phyloP scores from a whole-genome alignment of 2,888 invertebrate genomes.

The Thymelicus sylvestris region DNA sequence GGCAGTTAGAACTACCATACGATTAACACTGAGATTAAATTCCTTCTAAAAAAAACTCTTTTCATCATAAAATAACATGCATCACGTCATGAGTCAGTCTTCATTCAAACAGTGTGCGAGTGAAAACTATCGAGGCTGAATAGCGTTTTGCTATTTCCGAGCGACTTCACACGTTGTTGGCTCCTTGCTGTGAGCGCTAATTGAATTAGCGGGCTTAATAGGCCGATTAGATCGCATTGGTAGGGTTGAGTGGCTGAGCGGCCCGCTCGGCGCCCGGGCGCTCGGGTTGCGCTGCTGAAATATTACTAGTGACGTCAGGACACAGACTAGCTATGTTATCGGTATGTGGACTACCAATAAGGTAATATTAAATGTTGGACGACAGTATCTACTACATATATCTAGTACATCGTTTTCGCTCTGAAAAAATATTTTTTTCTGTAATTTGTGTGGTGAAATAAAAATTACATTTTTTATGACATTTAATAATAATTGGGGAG shows the following conservation, averaged over 20 bases:
- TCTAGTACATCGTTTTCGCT: too few relatives aligned
- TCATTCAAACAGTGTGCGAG: neutral
- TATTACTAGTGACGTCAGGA: slow-evolving; percentile 18
- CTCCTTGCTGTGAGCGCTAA: slow-evolving; percentile 46
- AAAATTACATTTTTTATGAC: too few relatives aligned
- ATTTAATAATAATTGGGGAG: too few relatives aligned
- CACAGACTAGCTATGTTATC: slow-evolving; percentile 2
- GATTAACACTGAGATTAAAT: too few relatives aligned
- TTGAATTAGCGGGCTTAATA: slow-evolving; percentile 66
- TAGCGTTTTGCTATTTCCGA: slow-evolving; percentile 26
- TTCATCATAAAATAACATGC: too few relatives aligned
- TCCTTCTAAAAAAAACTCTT: too few relatives aligned
- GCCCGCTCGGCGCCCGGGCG: too few relatives aligned
- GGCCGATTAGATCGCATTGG: slow-evolving; percentile 60
- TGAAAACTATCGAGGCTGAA: slow-evolving; percentile 27
- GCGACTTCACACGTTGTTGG: slow-evolving; percentile 36
- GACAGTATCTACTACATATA: too few relatives aligned
- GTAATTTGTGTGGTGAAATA: too few relatives aligned
- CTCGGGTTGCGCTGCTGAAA: slow-evolving; percentile 15
- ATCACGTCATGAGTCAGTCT: neutral
- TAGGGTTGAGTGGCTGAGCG: slow-evolving; percentile 49
- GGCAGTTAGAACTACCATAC: too few relatives aligned
- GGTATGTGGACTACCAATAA: neutral
- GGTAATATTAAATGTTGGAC: too few relatives aligned
- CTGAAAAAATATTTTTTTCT: too few relatives aligned